Evolutionary conservation across 2,797 vertebrate species (phyloP).

Genomic region (Tamandua tetradactyla): DNA sequence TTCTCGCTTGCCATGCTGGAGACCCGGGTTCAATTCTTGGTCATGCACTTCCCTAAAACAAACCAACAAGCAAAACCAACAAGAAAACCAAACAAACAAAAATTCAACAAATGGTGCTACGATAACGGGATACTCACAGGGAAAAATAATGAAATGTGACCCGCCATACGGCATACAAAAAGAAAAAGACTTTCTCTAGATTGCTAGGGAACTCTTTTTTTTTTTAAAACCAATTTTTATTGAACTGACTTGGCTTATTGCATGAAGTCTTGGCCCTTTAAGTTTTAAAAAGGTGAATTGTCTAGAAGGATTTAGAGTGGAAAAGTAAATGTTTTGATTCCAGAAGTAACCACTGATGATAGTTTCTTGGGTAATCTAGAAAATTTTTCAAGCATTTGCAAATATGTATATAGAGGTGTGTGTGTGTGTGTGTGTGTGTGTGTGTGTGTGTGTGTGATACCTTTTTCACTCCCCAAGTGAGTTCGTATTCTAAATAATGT

Average conservation of each 20-base stretch:
- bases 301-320: neutral
- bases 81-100: no score
- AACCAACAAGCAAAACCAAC: no score
- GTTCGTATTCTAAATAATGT: neutral
- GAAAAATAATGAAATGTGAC: no score
- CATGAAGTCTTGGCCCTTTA: neutral
- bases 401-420: neutral
- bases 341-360: neutral
- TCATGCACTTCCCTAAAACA: no score
- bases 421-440: neutral
- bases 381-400: neutral
- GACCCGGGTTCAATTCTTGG: no score
- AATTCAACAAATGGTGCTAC: no score
- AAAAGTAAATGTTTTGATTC: neutral
- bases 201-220: conserved; percentile 7
- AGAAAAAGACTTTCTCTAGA: neutral
- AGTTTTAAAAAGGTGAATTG: neutral
- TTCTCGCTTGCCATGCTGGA: no score
- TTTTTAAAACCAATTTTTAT: neutral
- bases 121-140: no score
- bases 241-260: neutral
- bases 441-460: neutral
- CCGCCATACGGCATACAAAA: no score
- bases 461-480: no score
- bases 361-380: conserved; percentile 14